Base-by-base conservation (phyloP, 2,113 vertebrate genomes). In the Dipodomys ordii region DNA sequence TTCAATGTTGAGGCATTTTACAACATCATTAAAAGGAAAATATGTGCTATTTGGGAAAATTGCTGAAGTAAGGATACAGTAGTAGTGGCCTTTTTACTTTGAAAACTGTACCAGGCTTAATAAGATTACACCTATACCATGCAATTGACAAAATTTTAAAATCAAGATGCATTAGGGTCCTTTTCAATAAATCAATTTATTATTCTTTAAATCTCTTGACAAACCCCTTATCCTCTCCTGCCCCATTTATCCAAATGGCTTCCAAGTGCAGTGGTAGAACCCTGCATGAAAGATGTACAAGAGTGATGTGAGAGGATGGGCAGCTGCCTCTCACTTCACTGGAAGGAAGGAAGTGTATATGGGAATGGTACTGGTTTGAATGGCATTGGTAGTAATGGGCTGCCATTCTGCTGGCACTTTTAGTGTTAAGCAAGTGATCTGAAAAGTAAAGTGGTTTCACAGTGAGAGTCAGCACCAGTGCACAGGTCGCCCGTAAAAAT, bases 401-500 rank as follows among this genome's bases (percentile, higher is more conserved):
- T 98, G 97, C 97, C 98, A 98, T 98, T 98, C 98, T 97, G 97
- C 97, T 98, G 98, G 98, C 98, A 98, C 98, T 98, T 98, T 98
- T 98, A 98, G 98, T 97, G 98, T 98, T 99, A 98, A 98, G 98
- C 98, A 98, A 98, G 98, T 99, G 98, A 98, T 99, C 98, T 98
- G 98, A 98, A 98, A 98, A 98, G 98, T 98, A 98, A 99, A 98
- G 98, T 97, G 98, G 98, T 98, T 98, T 98, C 98, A 98, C 98
- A 98, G 98, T 98, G 92, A 98, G 98, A 99, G 98, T 98, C 98
- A 98, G 98, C 98, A 97, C 98, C 98, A 98, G 98, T 98, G 98
- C 99, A 99, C 98, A 98, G 98, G 99, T 99, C 98, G 98, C 98
- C 99, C 98, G 97, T 99, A 99, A 99, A 99, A 99, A 99, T 99